phyloP scores from a whole-genome alignment of 2,797 vertebrate genomes.

The Labroides dimidiatus region DNA sequence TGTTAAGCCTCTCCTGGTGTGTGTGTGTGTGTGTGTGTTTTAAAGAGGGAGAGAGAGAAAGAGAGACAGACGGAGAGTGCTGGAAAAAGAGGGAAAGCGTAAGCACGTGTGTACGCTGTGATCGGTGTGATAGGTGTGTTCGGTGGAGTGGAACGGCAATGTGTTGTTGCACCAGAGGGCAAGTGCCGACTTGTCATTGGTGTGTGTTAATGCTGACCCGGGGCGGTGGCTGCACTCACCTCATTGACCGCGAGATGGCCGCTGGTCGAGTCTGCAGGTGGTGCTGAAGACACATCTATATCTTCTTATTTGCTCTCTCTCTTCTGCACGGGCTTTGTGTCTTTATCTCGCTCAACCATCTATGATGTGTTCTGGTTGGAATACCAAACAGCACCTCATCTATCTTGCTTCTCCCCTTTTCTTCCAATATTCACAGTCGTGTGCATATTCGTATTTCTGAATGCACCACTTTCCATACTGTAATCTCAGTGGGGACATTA shows the following conservation, averaged over 20 bases:
- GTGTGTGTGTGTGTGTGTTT: slow-evolving; percentile 36
- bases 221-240: slow-evolving; percentile 73
- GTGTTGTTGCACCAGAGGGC: slow-evolving; percentile 76
- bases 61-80: slow-evolving; percentile 27
- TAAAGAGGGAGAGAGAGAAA: not conserved
- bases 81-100: slow-evolving; percentile 39
- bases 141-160: slow-evolving; percentile 77
- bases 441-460: slow-evolving; percentile 26
- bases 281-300: slow-evolving; percentile 62
- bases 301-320: slow-evolving; percentile 24
- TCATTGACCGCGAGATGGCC: slow-evolving; percentile 81
- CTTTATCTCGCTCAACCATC: slow-evolving; percentile 63
- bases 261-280: slow-evolving; percentile 75
- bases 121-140: slow-evolving; percentile 76
- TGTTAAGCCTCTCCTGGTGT: slow-evolving; percentile 70
- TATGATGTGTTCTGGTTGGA: slow-evolving; percentile 50
- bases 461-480: slow-evolving; percentile 51
- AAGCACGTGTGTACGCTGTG: slow-evolving; percentile 38
- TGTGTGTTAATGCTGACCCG: slow-evolving; percentile 79
- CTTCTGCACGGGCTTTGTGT: slow-evolving; percentile 38
- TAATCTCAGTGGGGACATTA: slow-evolving; percentile 71
- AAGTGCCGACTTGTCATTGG: slow-evolving; percentile 79
- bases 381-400: slow-evolving; percentile 67
- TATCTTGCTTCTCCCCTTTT: slow-evolving; percentile 14
- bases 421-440: slow-evolving; percentile 20